These are phyloP conservation scores for Mermis nigrescens DNA, from an alignment of 2,888 invertebrate species.

Conservation along the genomic window DNA sequence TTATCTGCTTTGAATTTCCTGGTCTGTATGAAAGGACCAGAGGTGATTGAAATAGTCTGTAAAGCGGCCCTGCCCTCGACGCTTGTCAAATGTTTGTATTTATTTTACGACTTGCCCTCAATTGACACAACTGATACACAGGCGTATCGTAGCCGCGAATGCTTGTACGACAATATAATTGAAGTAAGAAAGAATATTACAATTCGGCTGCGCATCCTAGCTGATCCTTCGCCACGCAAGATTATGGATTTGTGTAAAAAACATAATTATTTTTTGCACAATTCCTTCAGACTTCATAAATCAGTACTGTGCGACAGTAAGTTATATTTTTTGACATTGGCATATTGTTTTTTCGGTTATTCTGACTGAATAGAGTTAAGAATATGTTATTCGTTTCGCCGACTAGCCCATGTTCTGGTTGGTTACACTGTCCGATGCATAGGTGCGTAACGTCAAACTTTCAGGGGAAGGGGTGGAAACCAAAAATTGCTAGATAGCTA, in stretches of 20 bases:
- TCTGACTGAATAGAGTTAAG: too few relatives aligned
- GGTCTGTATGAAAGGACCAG: slow-evolving; percentile 15
- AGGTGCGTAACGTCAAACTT: too few relatives aligned
- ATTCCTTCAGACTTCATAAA: too few relatives aligned
- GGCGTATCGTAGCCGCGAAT: slow-evolving; percentile 10
- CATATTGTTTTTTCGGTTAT: too few relatives aligned
- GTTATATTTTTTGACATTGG: too few relatives aligned
- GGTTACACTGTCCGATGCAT: too few relatives aligned
- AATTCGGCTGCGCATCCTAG: neutral
- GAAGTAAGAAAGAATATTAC: neutral
- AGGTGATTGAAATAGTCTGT: slow-evolving; percentile 32
- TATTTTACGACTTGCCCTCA: slow-evolving; percentile 81
- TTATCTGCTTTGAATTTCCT: slow-evolving; percentile 20
- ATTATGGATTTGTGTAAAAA: neutral
- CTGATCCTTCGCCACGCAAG: neutral
- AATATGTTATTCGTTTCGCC: too few relatives aligned
- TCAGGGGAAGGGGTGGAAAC: too few relatives aligned
- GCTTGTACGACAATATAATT: slow-evolving; percentile 15
- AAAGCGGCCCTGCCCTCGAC: slow-evolving; percentile 89
- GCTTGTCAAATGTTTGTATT: slow-evolving; percentile 84
- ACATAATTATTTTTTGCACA: neutral
- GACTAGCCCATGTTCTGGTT: too few relatives aligned
- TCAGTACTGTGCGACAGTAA: too few relatives aligned
- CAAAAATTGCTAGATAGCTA: too few relatives aligned
- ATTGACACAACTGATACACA: slow-evolving; percentile 10